Evolutionary conservation across 1,140 invertebrate genomes (phyloP).

Genomic region (Cherax destructor): DNA sequence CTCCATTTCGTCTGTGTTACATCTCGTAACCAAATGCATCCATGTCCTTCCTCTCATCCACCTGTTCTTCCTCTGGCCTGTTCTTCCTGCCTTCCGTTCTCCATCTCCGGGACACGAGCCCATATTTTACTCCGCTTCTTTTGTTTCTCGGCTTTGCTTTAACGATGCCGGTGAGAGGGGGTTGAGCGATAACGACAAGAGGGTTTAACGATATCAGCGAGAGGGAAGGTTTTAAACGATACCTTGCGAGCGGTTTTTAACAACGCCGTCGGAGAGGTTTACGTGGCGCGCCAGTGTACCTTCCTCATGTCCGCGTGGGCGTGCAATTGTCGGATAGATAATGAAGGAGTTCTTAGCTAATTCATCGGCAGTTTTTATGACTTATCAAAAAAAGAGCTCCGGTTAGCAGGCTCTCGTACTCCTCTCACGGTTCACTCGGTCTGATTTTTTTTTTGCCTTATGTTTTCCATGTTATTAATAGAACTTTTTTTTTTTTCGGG

Average conservation of each 20-base stretch:
- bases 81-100: no score
- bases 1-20: background rate
- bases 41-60: background rate
- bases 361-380: conserved; percentile 18
- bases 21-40: background rate
- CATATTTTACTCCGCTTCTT: conserved; percentile 1
- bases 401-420: no score
- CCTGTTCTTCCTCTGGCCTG: no score
- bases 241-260: no score
- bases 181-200: background rate
- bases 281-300: background rate
- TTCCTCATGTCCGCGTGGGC: background rate
- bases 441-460: background rate
- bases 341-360: conserved; percentile 24
- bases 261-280: background rate
- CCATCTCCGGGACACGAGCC: background rate
- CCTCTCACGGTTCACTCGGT: background rate
- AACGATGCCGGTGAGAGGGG: no score
- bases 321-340: conserved; percentile 22
- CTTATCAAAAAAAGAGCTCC: background rate
- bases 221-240: no score
- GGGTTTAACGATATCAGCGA: conserved; percentile 17
- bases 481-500: background rate
- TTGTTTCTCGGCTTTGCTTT: conserved; percentile 20
- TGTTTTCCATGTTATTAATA: no score